phyloP scores from a whole-genome alignment of 2,888 invertebrate genomes.

The Eilema caniola region DNA sequence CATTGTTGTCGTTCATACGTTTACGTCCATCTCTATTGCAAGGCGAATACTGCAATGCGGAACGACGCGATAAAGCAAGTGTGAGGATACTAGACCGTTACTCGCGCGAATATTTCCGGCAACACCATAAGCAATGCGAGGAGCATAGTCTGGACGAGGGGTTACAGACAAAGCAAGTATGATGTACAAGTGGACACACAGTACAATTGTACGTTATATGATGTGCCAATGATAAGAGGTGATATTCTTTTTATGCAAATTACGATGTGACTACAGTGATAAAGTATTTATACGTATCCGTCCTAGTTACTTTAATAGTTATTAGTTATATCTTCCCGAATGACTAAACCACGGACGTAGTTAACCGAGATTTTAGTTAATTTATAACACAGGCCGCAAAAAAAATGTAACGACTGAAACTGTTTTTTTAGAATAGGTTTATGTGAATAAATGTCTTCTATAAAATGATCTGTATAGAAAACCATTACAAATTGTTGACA shows the following conservation, averaged over 20 bases:
- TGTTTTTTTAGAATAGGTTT: not conserved
- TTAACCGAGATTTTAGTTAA: slow-evolving; percentile 10
- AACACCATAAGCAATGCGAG: too few species aligned
- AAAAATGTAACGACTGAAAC: not conserved
- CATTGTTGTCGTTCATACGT: too few species aligned
- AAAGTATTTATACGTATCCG: slow-evolving; percentile 14
- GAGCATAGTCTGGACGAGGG: too few species aligned
- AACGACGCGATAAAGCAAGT: too few species aligned
- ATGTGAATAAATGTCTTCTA: not conserved
- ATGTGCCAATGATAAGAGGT: not conserved
- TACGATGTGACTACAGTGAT: not conserved
- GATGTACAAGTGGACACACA: too few species aligned
- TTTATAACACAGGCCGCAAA: slow-evolving; percentile 6
- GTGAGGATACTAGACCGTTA: too few species aligned
- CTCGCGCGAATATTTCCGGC: too few species aligned
- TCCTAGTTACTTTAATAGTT: slow-evolving; percentile 5
- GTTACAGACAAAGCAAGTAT: too few species aligned
- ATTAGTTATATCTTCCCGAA: not conserved
- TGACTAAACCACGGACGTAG: slow-evolving; percentile 10
- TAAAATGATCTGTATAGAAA: not conserved
- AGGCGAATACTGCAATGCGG: too few species aligned
- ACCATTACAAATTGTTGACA: not conserved
- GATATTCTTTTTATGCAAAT: not conserved
- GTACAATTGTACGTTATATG: not conserved
- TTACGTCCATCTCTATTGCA: too few species aligned